Percentiles rank a stretch among this genome's conserved stretches.
Evolutionary conservation across 2,113 vertebrate species (phyloP).

Genomic region (Hucho hucho): DNA sequence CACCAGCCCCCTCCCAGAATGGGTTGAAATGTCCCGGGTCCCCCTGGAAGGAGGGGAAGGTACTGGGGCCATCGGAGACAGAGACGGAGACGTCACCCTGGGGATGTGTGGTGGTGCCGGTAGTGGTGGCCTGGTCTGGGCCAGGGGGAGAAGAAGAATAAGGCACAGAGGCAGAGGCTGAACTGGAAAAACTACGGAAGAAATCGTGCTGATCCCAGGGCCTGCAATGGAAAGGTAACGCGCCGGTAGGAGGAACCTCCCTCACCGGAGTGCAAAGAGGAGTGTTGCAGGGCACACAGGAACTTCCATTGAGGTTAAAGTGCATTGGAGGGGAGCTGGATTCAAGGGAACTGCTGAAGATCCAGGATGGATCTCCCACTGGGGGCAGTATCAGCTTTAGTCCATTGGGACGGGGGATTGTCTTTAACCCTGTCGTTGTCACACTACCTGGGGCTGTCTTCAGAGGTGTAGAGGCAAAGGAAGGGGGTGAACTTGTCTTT

Average conservation of each 20-base stretch:
- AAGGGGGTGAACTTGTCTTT: slow-evolving; percentile 59
- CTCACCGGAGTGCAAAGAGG: slow-evolving; percentile 87
- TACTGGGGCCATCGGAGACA: slow-evolving; percentile 49
- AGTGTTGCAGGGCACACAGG: slow-evolving; percentile 84
- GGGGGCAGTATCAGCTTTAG: slow-evolving; percentile 83
- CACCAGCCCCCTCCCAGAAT: slow-evolving; percentile 81
- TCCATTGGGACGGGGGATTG: slow-evolving; percentile 84
- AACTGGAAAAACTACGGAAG: slow-evolving; percentile 66
- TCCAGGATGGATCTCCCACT: slow-evolving; percentile 76
- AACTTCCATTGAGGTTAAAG: slow-evolving; percentile 82
- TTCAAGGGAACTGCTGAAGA: slow-evolving; percentile 77
- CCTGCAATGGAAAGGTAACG: slow-evolving; percentile 68
- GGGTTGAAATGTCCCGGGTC: slow-evolving; percentile 85
- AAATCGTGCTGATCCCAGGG: slow-evolving; percentile 72
- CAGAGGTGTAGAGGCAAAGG: too few relatives aligned
- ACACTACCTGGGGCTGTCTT: too few relatives aligned
- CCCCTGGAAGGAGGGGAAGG: slow-evolving; percentile 73
- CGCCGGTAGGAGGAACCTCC: slow-evolving; percentile 75
- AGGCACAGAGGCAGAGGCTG: slow-evolving; percentile 41
- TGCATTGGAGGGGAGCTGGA: slow-evolving; percentile 76
- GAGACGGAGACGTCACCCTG: slow-evolving; percentile 21
- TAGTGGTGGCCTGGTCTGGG: slow-evolving; percentile 54
- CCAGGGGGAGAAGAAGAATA: slow-evolving; percentile 31
- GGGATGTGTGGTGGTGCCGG: slow-evolving; percentile 44
- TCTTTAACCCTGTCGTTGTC: slow-evolving; percentile 57